Base-by-base conservation (phyloP, 2,113 vertebrate genomes). In the Oncorhynchus masou region DNA sequence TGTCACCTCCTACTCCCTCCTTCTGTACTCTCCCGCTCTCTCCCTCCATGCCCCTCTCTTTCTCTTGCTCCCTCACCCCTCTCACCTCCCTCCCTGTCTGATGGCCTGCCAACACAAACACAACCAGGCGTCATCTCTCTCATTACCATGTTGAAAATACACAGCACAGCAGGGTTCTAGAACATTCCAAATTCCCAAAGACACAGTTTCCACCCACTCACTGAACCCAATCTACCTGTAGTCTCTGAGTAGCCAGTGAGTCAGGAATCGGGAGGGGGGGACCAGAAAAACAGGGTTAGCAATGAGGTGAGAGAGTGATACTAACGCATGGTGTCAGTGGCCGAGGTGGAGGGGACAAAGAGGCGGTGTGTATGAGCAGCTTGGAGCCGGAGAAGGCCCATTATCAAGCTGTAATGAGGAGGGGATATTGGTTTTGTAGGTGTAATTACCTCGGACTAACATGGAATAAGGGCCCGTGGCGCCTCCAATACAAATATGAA, bases 381-480 rank as follows among this genome's bases (percentile, higher is more conserved):
- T 25, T 69, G 67, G 65, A 77, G 71, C 71, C 75, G 49, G 79
- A 66, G 67, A 81, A 81, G 86, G 78, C 83, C 87, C 88, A 90
- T 91, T 91, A 91, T 85, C 75, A 80, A 69, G 83, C 78, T 73
- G 89, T 92, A 91, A 92, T 92, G 85, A 88, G 51, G 87, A 90
- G 87, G 86, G 91, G 91, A 92, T 91, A 91, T 90, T 90, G 90
- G 87, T 89, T 87, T 85, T 77, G 87, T 88, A 88, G 88, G 85
- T 88, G 87, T 92, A 93, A 92, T 92, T 91, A 89, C 85, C 88
- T 88, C 81, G 12, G 86, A 84, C 88, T 81, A 89, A 92, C 86
- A 88, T 81, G 82, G 80, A 86, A 87, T 85, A 88, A 85, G 84
- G 87, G 86, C 86, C 78, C 29, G 77, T 82, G 89, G 88, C 89